Base-by-base conservation (phyloP, 2,888 invertebrate species). In the Uropetala carovei region DNA sequence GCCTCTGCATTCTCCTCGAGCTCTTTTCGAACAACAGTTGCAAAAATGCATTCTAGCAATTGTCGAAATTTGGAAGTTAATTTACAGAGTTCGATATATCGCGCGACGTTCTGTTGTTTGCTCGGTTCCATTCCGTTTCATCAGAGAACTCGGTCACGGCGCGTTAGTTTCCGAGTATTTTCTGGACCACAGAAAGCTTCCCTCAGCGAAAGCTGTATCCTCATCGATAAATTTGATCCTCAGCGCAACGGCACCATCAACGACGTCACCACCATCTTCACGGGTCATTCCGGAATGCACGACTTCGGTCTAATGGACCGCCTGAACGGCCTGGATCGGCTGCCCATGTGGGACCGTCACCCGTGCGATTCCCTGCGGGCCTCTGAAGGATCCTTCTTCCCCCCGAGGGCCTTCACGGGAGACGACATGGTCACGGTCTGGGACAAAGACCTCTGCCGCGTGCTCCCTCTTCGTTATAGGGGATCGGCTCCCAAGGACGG, bases 391-490 rank as follows among this genome's bases (percentile, higher is more conserved):
- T 98, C 98, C 0, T 98, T 98, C 95, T 98, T 98, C 94, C 98
- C 98, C 0, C 98, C 98, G 0, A 96, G 98, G 0, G 96, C 97
- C 85, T 95, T 96, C 93, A 97, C 97, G 27, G 96, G 97, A 92
- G 95, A 96, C 0, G 97, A 98, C 94, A 95, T 96, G 0, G 96
- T 98, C 22, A 96, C 97, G 93, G 95, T 98, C 0, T 99, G 98
- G 94, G 98, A 98, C 94, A 98, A 98, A 94, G 98, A 98, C 94
- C 95, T 99, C 83, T 99, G 98, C 94, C 96, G 98, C 92, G 97
- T 97, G 0, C 95, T 98, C 94, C 98, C 98, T 0, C 94, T 98
- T 92, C 95, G 97, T 93, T 98, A 98, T 94, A 95, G 97, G 27
- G 96, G 96, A 58, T 96, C 97, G 84, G 96, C 97, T 0, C 96